These are phyloP conservation scores for Agrilus biguttatus DNA, from an alignment of 2,888 invertebrate species.

Conservation along the genomic window DNA sequence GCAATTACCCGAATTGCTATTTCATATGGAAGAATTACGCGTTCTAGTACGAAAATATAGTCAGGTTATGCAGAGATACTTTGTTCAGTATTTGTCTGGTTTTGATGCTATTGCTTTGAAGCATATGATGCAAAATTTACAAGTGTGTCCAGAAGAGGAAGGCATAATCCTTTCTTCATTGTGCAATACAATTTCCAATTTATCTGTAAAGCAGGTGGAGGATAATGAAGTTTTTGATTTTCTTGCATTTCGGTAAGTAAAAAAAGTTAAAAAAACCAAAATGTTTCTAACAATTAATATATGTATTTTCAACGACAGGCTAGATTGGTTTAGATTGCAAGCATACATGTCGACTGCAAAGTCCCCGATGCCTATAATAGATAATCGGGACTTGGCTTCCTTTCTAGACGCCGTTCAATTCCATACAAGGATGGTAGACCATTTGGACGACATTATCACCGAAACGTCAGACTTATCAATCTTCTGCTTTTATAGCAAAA, in stretches of 20 bases:
- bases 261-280: constrained; percentile 5
- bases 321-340: constrained; percentile 97
- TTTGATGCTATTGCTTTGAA: constrained; percentile 91
- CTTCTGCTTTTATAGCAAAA: constrained; percentile 94
- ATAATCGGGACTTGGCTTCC: constrained; percentile 75
- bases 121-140: constrained; percentile 65
- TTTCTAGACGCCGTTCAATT: constrained; percentile 92
- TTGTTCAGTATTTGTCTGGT: constrained; percentile 91
- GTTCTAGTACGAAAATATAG: constrained; percentile 84
- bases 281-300: no score
- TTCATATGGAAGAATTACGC: constrained; percentile 95
- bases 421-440: constrained; percentile 96
- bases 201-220: constrained; percentile 90
- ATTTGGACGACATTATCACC: constrained; percentile 88
- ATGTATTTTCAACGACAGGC: constrained; percentile 8
- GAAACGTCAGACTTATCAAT: constrained; percentile 96
- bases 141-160: constrained; percentile 86
- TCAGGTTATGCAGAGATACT: constrained; percentile 93
- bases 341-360: constrained; percentile 81
- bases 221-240: constrained; percentile 94
- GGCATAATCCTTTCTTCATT: constrained; percentile 85
- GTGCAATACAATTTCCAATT: constrained; percentile 71
- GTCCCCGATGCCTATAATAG: constrained; percentile 61
- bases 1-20: constrained; percentile 90
- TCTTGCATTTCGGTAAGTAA: constrained; percentile 57